A percentile compares a stretch with the other conserved stretches of the same genome.
These are phyloP conservation scores for Parelbella ahira DNA, from an alignment of 2,888 invertebrate species.

Conservation along the genomic window DNA sequence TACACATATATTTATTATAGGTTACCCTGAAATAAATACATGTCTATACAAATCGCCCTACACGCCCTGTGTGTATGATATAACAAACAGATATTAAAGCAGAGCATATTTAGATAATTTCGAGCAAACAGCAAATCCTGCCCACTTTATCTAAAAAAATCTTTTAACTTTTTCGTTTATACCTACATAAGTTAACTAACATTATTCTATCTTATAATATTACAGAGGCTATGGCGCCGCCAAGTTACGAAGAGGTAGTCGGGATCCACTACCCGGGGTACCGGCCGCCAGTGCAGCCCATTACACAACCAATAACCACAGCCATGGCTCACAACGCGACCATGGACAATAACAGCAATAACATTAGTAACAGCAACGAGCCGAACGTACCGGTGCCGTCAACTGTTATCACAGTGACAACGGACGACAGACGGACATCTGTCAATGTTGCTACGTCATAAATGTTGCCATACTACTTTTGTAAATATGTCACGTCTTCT, in stretches of 20 bases:
- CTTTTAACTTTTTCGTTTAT: too few species aligned
- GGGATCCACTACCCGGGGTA: conserved; percentile 65
- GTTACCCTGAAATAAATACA: too few species aligned
- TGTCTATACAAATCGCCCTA: too few species aligned
- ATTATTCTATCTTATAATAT: conserved; percentile 35
- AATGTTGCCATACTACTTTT: conserved; percentile 24
- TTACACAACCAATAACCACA: conserved; percentile 57
- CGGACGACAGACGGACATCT: conserved; percentile 43
- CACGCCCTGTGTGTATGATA: too few species aligned
- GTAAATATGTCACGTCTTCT: conserved; percentile 8
- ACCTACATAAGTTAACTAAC: too few species aligned
- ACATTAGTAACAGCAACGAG: conserved; percentile 27
- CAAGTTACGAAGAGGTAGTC: conserved; percentile 73
- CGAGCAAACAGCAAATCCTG: too few species aligned
- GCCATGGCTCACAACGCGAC: conserved; percentile 47
- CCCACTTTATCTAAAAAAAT: too few species aligned
- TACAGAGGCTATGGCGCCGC: conserved; percentile 73
- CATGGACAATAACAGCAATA: conserved; percentile 26
- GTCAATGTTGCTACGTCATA: conserved; percentile 43
- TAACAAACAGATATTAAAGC: too few species aligned
- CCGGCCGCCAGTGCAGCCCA: conserved; percentile 49
- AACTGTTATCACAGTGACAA: conserved; percentile 42
- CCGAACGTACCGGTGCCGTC: conserved; percentile 23
- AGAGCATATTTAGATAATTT: too few species aligned
- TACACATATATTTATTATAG: too few species aligned